Percentiles rank a stretch among this genome's conserved stretches.
These are phyloP conservation scores for Oscheius sp. DNA, from an alignment of 1,140 invertebrate genomes.

Conservation along the genomic window DNA sequence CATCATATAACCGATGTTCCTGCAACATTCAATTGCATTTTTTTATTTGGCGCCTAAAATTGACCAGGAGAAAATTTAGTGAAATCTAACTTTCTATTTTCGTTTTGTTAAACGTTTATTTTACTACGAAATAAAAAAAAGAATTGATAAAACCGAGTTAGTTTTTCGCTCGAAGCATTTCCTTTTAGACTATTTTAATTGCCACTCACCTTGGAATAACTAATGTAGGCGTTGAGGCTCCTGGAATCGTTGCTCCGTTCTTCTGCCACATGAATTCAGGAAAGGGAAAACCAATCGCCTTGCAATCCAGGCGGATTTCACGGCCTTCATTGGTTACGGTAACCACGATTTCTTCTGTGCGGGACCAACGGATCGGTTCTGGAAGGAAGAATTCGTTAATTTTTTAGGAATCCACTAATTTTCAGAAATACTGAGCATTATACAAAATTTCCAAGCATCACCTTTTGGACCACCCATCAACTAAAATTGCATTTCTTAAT, in stretches of 20 bases:
- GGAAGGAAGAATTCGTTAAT: conserved; percentile 2
- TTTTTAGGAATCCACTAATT: conserved; percentile 26
- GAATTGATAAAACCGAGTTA: too few species aligned
- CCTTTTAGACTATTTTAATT: too few species aligned
- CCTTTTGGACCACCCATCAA: too few species aligned
- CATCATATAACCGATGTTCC: too few species aligned
- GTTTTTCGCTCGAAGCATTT: background rate
- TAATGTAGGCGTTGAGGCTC: background rate
- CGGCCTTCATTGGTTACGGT: conserved; percentile 32
- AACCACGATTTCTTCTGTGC: conserved; percentile 48
- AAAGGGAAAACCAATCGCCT: conserved; percentile 56
- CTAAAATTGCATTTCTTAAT: too few species aligned
- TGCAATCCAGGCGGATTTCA: conserved; percentile 51
- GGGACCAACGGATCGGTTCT: conserved; percentile 54
- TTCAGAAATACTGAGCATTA: conserved; percentile 14
- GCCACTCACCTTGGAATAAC: conserved; percentile 44
- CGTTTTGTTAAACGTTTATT: too few species aligned
- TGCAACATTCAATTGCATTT: too few species aligned
- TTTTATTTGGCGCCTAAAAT: too few species aligned
- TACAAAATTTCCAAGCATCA: too few species aligned
- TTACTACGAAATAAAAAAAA: too few species aligned
- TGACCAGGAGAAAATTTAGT: too few species aligned
- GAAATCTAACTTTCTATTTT: too few species aligned
- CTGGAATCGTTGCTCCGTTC: conserved; percentile 43
- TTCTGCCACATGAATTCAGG: conserved; percentile 54